A percentile compares a stretch with the other conserved stretches of the same genome.
phyloP scores from a whole-genome alignment of 2,888 invertebrate species.

The Galeopsomyia nigrocyanea region DNA sequence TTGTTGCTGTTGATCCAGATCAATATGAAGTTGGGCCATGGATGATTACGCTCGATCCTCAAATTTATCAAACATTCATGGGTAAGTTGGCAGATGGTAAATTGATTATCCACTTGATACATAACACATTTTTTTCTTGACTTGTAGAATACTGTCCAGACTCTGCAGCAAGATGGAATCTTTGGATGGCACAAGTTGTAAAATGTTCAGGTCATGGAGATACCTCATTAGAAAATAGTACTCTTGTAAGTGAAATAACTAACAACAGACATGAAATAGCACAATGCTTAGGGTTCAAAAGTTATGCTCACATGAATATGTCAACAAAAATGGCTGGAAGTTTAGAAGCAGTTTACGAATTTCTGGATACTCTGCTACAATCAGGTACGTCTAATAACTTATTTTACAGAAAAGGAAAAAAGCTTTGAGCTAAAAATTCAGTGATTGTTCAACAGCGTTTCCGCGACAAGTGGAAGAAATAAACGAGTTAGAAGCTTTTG shows the following conservation, averaged over 20 bases:
- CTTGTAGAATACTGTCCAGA: conserved; percentile 83
- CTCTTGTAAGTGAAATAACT: conserved; percentile 84
- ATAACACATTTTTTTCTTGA: conserved; percentile 16
- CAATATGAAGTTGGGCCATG: conserved; percentile 83
- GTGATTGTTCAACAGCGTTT: conserved; percentile 70
- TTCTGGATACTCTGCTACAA: conserved; percentile 77
- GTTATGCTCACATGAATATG: conserved; percentile 90
- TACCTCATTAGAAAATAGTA: conserved; percentile 78
- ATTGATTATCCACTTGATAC: conserved; percentile 9
- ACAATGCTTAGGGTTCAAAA: conserved; percentile 81
- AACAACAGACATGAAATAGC: conserved; percentile 79
- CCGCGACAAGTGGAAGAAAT: conserved; percentile 85
- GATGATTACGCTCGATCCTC: conserved; percentile 83
- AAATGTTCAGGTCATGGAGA: conserved; percentile 79
- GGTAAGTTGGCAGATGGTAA: conserved; percentile 51
- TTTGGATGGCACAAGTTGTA: conserved; percentile 85
- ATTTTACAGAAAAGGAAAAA: background rate
- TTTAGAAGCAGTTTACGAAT: conserved; percentile 79
- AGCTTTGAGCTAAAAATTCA: background rate
- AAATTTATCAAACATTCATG: conserved; percentile 81
- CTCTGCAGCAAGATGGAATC: conserved; percentile 82
- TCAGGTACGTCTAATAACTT: conserved; percentile 65
- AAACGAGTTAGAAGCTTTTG: conserved; percentile 77
- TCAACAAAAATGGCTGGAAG: conserved; percentile 93
- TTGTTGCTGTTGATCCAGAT: conserved; percentile 75